Evolutionary conservation across 2,797 vertebrate genomes (phyloP).

Genomic region (Gymnodraco acuticeps): DNA sequence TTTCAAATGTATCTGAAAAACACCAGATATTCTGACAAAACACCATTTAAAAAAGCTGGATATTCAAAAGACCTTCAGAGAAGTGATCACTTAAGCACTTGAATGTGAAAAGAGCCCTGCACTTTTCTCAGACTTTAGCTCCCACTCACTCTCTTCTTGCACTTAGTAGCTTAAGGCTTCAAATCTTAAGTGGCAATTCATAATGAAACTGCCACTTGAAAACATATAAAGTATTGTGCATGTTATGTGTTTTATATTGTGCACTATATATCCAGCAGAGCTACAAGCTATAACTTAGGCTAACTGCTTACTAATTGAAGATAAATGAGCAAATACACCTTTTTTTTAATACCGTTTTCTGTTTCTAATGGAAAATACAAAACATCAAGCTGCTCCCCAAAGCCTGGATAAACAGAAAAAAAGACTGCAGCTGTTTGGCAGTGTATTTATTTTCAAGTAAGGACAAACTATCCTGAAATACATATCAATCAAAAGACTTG

Average conservation of each 20-base stretch:
- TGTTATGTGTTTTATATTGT: constrained; percentile 1
- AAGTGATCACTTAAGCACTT: constrained; percentile 24
- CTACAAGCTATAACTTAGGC: neutral
- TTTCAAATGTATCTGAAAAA: constrained; percentile 31
- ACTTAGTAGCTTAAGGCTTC: neutral
- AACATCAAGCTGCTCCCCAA: constrained; percentile 14
- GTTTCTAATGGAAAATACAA: constrained; percentile 6
- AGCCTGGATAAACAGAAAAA: neutral
- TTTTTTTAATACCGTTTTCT: neutral
- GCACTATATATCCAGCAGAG: neutral
- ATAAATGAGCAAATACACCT: constrained; percentile 2
- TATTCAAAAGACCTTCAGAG: constrained; percentile 29
- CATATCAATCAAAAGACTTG: constrained; percentile 2
- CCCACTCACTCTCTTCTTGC: constrained; percentile 8
- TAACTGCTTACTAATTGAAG: neutral
- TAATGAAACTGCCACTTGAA: constrained; percentile 13
- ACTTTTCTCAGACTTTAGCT: constrained; percentile 7
- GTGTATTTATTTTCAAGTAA: constrained; percentile 23
- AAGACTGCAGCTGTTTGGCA: constrained; percentile 2
- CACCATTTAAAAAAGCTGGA: constrained; percentile 13
- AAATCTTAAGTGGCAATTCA: constrained; percentile 21
- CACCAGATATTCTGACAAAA: constrained; percentile 27
- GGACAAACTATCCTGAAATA: constrained; percentile 3
- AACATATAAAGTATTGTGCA: neutral
- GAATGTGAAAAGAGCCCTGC: constrained; percentile 17